Base-by-base conservation (phyloP, 2,888 invertebrate genomes). In the Trissonchulus latispiculum region DNA sequence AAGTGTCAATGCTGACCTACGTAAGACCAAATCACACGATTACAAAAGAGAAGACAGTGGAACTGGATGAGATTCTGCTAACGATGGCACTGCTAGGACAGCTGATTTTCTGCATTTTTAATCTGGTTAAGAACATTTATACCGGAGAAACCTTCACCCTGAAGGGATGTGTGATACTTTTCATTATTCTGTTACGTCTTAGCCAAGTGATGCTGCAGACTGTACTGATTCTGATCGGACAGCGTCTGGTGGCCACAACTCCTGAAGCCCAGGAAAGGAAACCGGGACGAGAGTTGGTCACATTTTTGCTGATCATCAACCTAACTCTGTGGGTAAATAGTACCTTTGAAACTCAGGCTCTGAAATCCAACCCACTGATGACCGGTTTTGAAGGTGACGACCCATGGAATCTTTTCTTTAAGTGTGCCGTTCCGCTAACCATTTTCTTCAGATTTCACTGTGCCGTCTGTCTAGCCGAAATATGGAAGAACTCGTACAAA, bases 391-490 rank as follows among this genome's bases (percentile, higher is more conserved):
- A 94, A 83, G 95, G 95, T 73, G 91, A 90, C 83, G 88, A 93
- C 76, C 90, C 94, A 77, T 95, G 95, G 95, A 90, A 93, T 72
- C 89, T 95, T 78, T 91, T 95, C 69, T 92, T 93, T 84, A 91
- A 94, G 81, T 89, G 94, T 81, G 93, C 93, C 79, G 87, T 95
- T 78, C 95, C 95, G 61, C 88, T 95, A 78, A 93, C 93, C 87
- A 95, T 95, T 84, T 95, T 95, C 89, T 95, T 94, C 86, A 90
- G 94, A 80, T 94, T 94, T 89, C 93, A 94, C 85, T 93, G 93
- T 75, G 92, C 93, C 36, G 93, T 94, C 37, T 92, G 93, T 86
- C 89, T 94, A 78, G 93, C 93, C 77, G 93, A 94, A 86, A 92
- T 94, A 80, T 94, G 94, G 94, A 94, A 94, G 87, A 93, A 92